A percentile compares a stretch with the other conserved stretches of the same genome.
These are phyloP conservation scores for Anarrhichthys ocellatus DNA, from an alignment of 2,113 vertebrate genomes.

Conservation along the genomic window DNA sequence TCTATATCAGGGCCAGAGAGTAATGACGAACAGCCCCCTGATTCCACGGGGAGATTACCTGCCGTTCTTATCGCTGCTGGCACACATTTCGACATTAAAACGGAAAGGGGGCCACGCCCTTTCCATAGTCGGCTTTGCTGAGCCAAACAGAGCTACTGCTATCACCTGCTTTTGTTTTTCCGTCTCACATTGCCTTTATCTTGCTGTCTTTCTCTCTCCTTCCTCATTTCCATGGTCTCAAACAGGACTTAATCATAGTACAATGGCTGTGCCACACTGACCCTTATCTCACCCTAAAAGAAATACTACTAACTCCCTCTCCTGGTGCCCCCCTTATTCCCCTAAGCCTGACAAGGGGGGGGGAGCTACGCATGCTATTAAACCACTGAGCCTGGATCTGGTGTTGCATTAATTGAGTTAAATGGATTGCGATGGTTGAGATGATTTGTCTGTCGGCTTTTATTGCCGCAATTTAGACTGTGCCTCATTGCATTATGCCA, in stretches of 20 bases:
- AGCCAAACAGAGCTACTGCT: conserved; percentile 7
- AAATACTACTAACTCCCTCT: conserved; percentile 41
- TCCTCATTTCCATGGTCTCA: conserved; percentile 11
- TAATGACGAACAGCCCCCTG: conserved; percentile 72
- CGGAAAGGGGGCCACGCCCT: conserved; percentile 61
- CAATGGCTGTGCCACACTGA: conserved; percentile 22
- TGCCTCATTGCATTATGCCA: conserved; percentile 77
- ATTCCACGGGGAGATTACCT: conserved; percentile 72
- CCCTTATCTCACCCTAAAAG: conserved; percentile 46
- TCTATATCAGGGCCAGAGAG: conserved; percentile 70
- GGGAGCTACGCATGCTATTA: conserved; percentile 60
- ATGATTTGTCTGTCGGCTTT: conserved; percentile 80
- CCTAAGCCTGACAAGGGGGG: conserved; percentile 35
- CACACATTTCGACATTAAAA: conserved; percentile 73
- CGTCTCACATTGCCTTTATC: conserved; percentile 32
- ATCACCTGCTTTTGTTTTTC: conserved; percentile 54
- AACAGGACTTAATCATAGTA: conserved; percentile 55
- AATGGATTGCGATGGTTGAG: conserved; percentile 79
- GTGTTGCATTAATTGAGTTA: conserved; percentile 78
- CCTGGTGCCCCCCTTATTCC: conserved; percentile 5
- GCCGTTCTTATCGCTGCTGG: conserved; percentile 66
- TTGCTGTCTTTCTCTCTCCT: conserved; percentile 24
- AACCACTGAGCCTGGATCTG: conserved; percentile 58
- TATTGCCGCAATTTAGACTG: conserved; percentile 78
- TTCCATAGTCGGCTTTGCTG: conserved; percentile 32